Evolutionary conservation across 2,797 vertebrate species (phyloP).

Genomic region (Odontamblyopus lacepedii): DNA sequence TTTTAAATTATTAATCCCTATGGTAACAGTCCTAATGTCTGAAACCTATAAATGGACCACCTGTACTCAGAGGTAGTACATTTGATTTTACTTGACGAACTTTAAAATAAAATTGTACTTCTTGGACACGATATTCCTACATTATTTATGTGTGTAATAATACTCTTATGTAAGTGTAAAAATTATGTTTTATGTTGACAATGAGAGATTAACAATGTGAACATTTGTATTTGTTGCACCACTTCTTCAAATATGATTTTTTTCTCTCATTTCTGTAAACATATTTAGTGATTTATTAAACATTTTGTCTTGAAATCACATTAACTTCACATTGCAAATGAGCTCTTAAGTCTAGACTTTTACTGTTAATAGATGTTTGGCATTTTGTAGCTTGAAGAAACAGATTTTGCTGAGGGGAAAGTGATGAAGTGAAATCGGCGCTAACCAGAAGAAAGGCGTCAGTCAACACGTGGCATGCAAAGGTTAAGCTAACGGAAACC

Average conservation of each 20-base stretch:
- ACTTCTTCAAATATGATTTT: background rate
- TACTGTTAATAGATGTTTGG: background rate
- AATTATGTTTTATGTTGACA: background rate
- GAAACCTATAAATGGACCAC: too few relatives aligned
- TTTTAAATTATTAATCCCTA: too few relatives aligned
- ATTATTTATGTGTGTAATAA: too few relatives aligned
- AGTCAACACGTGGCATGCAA: background rate
- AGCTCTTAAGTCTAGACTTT: background rate
- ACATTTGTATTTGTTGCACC: background rate
- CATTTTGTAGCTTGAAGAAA: background rate
- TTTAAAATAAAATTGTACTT: background rate
- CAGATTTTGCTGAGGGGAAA: background rate
- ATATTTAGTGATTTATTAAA: too few relatives aligned
- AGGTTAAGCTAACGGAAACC: slow-evolving; percentile 1
- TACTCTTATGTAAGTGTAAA: too few relatives aligned
- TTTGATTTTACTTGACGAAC: background rate
- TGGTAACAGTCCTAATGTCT: too few relatives aligned
- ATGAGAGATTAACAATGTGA: background rate
- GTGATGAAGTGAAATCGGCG: slow-evolving; percentile 7
- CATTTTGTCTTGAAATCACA: too few relatives aligned
- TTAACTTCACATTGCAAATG: background rate
- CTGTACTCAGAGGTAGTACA: background rate
- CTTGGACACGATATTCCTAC: background rate
- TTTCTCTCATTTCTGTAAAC: too few relatives aligned
- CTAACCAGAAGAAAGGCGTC: slow-evolving; percentile 2